Percentiles rank a stretch among this genome's conserved stretches.
phyloP scores from a whole-genome alignment of 2,888 invertebrate genomes.

The Falcaria lacertinaria region DNA sequence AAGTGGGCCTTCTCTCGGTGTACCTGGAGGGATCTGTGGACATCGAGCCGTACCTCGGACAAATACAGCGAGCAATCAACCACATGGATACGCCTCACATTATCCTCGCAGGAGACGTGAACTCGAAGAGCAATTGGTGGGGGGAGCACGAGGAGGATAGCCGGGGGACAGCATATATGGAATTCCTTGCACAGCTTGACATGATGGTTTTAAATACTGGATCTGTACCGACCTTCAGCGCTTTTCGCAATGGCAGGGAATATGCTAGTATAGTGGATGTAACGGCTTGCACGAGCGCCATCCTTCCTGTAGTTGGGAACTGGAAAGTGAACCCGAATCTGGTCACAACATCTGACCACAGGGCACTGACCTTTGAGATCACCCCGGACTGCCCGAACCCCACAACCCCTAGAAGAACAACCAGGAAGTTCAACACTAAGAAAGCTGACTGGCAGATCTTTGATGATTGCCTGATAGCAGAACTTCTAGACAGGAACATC shows the following conservation, averaged over 20 bases:
- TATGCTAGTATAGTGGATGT: not conserved
- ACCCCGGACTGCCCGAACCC: not conserved
- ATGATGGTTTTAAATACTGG: conserved; percentile 1
- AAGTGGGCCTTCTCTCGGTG: conserved; percentile 14
- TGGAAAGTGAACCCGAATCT: conserved; percentile 3
- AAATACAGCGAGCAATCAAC: not conserved
- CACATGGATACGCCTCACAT: not conserved
- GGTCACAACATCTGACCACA: conserved; percentile 15
- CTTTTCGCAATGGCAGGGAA: conserved; percentile 5
- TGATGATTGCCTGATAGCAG: not conserved
- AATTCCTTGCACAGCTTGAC: not conserved
- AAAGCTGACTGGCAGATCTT: conserved; percentile 5
- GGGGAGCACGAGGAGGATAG: not conserved
- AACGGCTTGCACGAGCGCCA: conserved; percentile 8
- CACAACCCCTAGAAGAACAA: not conserved
- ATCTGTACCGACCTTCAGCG: conserved; percentile 9
- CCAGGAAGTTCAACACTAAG: conserved; percentile 5
- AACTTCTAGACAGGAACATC: not conserved
- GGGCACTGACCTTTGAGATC: conserved; percentile 8
- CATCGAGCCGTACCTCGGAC: conserved; percentile 8
- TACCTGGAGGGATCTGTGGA: conserved; percentile 17
- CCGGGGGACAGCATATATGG: not conserved
- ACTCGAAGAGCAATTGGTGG: not conserved
- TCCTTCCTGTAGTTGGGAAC: conserved; percentile 1
- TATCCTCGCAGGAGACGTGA: conserved; percentile 1